Conservation (phyloP, 2,113 vertebrate genomes). For the Dryoscopus gambensis region DNA sequence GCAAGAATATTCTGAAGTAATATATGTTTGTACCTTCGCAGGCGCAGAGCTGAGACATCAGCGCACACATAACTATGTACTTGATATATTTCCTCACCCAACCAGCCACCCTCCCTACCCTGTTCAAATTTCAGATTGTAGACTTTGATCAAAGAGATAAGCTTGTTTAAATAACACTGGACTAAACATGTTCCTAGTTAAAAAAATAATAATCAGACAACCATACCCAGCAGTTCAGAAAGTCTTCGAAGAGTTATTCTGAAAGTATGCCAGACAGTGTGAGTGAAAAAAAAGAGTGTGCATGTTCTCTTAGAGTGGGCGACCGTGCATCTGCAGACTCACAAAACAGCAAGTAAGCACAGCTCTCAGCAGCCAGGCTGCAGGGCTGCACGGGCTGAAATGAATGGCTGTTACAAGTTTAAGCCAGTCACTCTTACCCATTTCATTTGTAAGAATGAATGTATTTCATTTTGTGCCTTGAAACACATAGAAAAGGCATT, state of each 20-base stretch:
- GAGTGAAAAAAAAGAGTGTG: slow-evolving; percentile 36
- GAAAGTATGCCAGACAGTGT: slow-evolving; percentile 64
- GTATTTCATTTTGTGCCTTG: not conserved
- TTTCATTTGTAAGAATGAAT: not conserved
- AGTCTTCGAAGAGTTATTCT: slow-evolving; percentile 68
- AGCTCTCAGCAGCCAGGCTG: slow-evolving; percentile 60
- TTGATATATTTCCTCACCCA: slow-evolving; percentile 34
- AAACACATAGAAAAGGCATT: not conserved
- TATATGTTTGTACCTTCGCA: not conserved
- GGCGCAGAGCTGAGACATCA: not conserved
- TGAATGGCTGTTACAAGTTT: slow-evolving; percentile 44
- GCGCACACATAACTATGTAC: not conserved
- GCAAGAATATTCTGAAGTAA: not conserved
- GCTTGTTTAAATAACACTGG: slow-evolving; percentile 65
- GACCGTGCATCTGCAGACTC: slow-evolving; percentile 54
- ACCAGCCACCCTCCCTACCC: slow-evolving; percentile 10
- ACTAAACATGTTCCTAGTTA: slow-evolving; percentile 44
- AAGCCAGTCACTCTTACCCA: not conserved
- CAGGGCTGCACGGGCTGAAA: slow-evolving; percentile 22
- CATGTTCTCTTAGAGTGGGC: slow-evolving; percentile 22
- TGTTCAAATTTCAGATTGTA: slow-evolving; percentile 60
- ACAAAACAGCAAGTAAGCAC: slow-evolving; percentile 57
- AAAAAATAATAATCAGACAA: slow-evolving; percentile 54
- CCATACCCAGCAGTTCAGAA: slow-evolving; percentile 69
- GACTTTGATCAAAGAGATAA: slow-evolving; percentile 70